Evolutionary conservation across 2,888 invertebrate species (phyloP).

Genomic region (Sisyra terminalis): DNA sequence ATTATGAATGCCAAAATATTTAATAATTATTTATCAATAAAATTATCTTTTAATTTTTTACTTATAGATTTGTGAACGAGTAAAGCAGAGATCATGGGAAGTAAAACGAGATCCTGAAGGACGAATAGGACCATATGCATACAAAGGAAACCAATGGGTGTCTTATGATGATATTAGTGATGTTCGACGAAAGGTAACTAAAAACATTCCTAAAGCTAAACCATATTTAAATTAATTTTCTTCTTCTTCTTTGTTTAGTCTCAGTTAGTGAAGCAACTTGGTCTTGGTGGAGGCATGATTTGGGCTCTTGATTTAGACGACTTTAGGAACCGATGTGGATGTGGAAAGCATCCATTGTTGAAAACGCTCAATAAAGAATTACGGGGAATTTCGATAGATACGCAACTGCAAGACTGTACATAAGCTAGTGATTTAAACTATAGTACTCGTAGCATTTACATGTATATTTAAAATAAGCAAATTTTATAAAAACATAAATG

Average conservation of each 20-base stretch:
- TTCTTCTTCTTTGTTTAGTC: slow-evolving; percentile 27
- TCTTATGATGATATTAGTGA: slow-evolving; percentile 56
- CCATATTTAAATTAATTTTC: slow-evolving; percentile 1
- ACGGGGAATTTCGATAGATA: slow-evolving; percentile 26
- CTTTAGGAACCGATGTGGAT: slow-evolving; percentile 48
- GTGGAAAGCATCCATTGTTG: slow-evolving; percentile 49
- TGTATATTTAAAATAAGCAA: no score
- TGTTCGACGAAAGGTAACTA: slow-evolving; percentile 35
- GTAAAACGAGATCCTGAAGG: slow-evolving; percentile 42
- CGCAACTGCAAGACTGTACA: slow-evolving; percentile 29
- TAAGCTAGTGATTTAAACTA: slow-evolving; percentile 14
- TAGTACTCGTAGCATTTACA: no score
- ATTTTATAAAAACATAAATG: no score
- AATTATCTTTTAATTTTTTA: no score
- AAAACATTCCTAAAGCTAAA: background rate
- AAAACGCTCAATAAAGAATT: slow-evolving; percentile 43
- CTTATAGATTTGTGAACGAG: slow-evolving; percentile 41
- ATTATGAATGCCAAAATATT: no score
- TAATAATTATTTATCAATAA: no score
- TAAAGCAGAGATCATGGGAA: slow-evolving; percentile 39
- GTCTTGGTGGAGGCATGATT: slow-evolving; percentile 55
- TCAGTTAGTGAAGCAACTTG: slow-evolving; percentile 35
- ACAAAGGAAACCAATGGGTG: slow-evolving; percentile 58
- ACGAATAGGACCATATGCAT: slow-evolving; percentile 56
- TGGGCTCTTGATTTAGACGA: slow-evolving; percentile 71